phyloP scores from a whole-genome alignment of 2,797 vertebrate species.

The Oreochromis grahami region DNA sequence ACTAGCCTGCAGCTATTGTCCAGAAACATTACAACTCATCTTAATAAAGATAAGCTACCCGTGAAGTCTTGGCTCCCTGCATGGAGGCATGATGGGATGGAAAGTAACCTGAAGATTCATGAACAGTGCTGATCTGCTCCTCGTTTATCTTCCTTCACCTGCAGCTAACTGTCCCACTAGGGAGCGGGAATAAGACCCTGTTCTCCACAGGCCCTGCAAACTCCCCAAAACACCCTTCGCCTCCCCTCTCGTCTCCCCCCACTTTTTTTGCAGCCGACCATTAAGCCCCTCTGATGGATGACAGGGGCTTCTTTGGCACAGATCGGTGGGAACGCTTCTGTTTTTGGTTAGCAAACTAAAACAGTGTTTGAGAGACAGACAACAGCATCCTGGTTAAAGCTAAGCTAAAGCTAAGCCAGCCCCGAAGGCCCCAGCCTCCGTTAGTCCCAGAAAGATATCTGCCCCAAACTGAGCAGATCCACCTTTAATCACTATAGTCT shows the following conservation, averaged over 20 bases:
- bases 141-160: constrained; percentile 75
- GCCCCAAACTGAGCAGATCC: constrained; percentile 13
- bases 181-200: constrained; percentile 47
- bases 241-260: constrained; percentile 21
- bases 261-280: constrained; percentile 25
- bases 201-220: constrained; percentile 21
- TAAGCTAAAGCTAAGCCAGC: constrained; percentile 60
- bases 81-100: constrained; percentile 18
- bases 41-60: background rate
- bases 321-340: constrained; percentile 81
- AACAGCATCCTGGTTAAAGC: constrained; percentile 48
- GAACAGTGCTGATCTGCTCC: constrained; percentile 54
- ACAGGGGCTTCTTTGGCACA: constrained; percentile 72
- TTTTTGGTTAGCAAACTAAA: constrained; percentile 81
- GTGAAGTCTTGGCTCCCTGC: background rate
- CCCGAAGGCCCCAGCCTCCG: constrained; percentile 29
- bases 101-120: constrained; percentile 66
- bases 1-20: background rate
- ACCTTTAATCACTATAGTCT: constrained; percentile 17
- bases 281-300: constrained; percentile 79
- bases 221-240: constrained; percentile 45
- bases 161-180: constrained; percentile 56
- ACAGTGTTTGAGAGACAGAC: constrained; percentile 58
- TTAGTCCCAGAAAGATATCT: constrained; percentile 30
- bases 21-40: background rate